Conservation (phyloP, 2,113 vertebrate species). For the Rhea americana region DNA sequence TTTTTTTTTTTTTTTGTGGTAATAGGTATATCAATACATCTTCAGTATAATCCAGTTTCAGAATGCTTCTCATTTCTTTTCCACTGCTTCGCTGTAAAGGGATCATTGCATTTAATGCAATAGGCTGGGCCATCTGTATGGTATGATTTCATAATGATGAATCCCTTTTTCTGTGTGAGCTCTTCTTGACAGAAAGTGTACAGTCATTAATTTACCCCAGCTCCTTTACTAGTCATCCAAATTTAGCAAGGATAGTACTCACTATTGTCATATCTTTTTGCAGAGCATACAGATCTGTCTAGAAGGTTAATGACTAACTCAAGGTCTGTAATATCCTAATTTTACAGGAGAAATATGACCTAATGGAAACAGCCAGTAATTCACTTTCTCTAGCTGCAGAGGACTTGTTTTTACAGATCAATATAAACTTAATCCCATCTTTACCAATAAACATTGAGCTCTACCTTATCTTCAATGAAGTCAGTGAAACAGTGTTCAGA, state of each 20-base stretch:
- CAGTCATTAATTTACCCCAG: neutral
- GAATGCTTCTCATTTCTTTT: neutral
- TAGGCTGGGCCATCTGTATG: neutral
- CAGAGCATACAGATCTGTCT: neutral
- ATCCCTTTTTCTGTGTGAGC: neutral
- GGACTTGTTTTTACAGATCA: neutral
- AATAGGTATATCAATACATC: neutral
- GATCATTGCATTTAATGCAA: neutral
- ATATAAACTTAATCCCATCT: neutral
- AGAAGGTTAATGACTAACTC: neutral
- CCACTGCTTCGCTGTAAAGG: neutral
- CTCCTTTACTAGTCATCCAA: neutral
- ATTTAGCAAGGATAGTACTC: neutral
- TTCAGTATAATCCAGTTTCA: neutral
- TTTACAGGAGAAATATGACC: neutral
- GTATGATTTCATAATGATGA: too few species aligned
- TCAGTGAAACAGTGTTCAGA: neutral
- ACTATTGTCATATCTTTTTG: neutral
- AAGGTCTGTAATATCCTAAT: neutral
- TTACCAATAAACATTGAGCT: neutral
- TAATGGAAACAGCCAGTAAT: neutral
- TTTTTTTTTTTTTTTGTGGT: too few species aligned
- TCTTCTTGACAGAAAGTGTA: neutral
- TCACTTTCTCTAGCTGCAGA: neutral
- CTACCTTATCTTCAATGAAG: neutral